These are phyloP conservation scores for Netelia fuscicornis DNA, from an alignment of 2,888 invertebrate species.

Conservation along the genomic window DNA sequence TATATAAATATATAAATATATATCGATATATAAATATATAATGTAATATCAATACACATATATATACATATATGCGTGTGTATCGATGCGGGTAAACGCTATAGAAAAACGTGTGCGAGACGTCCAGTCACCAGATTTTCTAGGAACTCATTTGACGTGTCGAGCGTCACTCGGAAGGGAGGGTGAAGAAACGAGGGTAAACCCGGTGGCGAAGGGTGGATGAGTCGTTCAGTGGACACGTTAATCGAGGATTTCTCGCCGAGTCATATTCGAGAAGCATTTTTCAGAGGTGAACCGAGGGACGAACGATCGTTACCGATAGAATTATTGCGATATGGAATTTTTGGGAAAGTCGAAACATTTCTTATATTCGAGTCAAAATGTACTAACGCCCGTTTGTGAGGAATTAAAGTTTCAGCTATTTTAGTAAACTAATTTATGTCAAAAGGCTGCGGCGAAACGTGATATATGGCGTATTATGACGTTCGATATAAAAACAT, in stretches of 20 bases:
- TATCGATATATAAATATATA: no score
- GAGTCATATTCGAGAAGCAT: slow-evolving; percentile 26
- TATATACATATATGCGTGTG: not conserved
- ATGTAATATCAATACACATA: no score
- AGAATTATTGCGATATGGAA: slow-evolving; percentile 20
- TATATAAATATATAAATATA: no score
- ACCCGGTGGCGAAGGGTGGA: slow-evolving; percentile 11
- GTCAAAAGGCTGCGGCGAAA: no score
- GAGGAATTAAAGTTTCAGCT: no score
- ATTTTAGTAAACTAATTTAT: no score
- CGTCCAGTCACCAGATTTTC: slow-evolving; percentile 59
- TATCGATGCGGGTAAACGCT: not conserved
- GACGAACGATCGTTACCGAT: slow-evolving; percentile 30
- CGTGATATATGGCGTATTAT: no score
- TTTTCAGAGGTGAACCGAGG: not conserved
- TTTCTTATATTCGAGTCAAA: not conserved
- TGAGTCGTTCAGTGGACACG: slow-evolving; percentile 28
- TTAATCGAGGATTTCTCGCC: slow-evolving; percentile 14
- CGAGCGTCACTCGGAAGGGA: slow-evolving; percentile 41
- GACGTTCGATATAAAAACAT: no score
- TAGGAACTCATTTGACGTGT: slow-evolving; percentile 61
- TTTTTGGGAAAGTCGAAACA: not conserved
- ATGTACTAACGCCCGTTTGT: no score
- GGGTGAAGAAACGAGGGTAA: slow-evolving; percentile 20
- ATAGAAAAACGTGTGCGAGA: slow-evolving; percentile 39